A percentile compares a stretch with the other conserved stretches of the same genome.
Conservation (phyloP, 2,797 vertebrate genomes). For the Poliocrania exsul region DNA sequence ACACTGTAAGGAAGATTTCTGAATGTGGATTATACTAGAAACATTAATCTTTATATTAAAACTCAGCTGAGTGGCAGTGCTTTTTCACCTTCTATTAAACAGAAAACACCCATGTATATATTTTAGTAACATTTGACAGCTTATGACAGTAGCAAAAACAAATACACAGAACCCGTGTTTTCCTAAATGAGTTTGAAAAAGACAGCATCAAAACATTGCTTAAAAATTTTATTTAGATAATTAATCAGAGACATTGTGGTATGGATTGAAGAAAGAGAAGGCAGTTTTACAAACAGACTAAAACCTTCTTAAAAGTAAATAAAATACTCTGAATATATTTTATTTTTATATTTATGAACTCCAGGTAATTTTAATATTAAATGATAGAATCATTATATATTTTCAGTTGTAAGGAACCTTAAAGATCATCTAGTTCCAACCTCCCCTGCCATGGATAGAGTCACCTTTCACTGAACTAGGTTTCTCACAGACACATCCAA, state of each 20-base stretch:
- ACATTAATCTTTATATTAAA: not conserved
- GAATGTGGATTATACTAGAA: not conserved
- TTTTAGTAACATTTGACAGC: not conserved
- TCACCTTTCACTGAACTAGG: not conserved
- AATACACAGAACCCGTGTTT: not conserved
- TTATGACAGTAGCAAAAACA: not conserved
- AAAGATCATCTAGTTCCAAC: not conserved
- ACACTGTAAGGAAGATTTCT: not conserved
- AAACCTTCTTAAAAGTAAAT: not conserved
- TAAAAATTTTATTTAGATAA: not conserved
- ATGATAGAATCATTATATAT: not conserved
- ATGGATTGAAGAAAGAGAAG: not conserved
- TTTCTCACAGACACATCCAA: not conserved
- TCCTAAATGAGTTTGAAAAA: not conserved
- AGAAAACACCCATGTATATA: accelerated
- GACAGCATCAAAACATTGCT: not conserved
- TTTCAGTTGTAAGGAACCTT: not conserved
- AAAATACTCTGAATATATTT: not conserved
- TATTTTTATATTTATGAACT: not conserved
- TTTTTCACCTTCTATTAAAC: not conserved
- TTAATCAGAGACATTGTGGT: not conserved
- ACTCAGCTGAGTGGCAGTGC: not conserved
- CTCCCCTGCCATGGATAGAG: not conserved
- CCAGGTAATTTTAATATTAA: not conserved
- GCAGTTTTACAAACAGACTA: not conserved